A percentile compares a stretch with the other conserved stretches of the same genome.
Conservation (phyloP, 2,888 invertebrate species). For the Nephrotoma flavescens region DNA sequence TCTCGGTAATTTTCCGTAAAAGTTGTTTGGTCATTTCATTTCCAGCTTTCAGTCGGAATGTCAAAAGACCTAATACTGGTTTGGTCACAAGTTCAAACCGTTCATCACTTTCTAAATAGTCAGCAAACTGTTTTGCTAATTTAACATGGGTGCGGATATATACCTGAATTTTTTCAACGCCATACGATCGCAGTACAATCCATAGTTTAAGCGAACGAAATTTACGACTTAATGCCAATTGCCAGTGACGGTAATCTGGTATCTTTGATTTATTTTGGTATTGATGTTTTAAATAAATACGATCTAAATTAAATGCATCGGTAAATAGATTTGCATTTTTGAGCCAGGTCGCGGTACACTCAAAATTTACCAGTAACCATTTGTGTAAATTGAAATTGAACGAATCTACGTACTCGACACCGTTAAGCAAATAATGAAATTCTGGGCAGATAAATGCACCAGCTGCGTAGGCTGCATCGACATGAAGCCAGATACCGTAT, state of each 20-base stretch:
- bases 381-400: slow-evolving; percentile 10
- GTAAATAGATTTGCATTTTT: slow-evolving; percentile 1
- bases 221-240: slow-evolving; percentile 65
- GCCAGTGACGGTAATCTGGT: slow-evolving; percentile 59
- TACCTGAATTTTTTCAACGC: slow-evolving; percentile 58
- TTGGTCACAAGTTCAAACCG: slow-evolving; percentile 59
- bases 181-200: slow-evolving; percentile 68
- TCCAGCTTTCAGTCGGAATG: slow-evolving; percentile 61
- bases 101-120: slow-evolving; percentile 45
- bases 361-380: slow-evolving; percentile 6
- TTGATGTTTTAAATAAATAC: not conserved
- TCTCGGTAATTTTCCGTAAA: not conserved
- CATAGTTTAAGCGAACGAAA: slow-evolving; percentile 74
- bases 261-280: slow-evolving; percentile 41
- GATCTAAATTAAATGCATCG: not conserved
- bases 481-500: slow-evolving; percentile 9
- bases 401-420: slow-evolving; percentile 7
- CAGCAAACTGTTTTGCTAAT: slow-evolving; percentile 59
- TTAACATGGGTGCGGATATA: slow-evolving; percentile 53
- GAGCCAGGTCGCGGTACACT: slow-evolving; percentile 7
- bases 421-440: slow-evolving; percentile 1
- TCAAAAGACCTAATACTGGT: slow-evolving; percentile 60
- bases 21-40: not conserved
- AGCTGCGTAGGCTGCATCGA: slow-evolving; percentile 10
- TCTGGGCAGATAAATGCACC: slow-evolving; percentile 6